A percentile compares a stretch with the other conserved stretches of the same genome.
These are phyloP conservation scores for Hipparchia sbordonii DNA, from an alignment of 2,888 invertebrate genomes.

Conservation along the genomic window DNA sequence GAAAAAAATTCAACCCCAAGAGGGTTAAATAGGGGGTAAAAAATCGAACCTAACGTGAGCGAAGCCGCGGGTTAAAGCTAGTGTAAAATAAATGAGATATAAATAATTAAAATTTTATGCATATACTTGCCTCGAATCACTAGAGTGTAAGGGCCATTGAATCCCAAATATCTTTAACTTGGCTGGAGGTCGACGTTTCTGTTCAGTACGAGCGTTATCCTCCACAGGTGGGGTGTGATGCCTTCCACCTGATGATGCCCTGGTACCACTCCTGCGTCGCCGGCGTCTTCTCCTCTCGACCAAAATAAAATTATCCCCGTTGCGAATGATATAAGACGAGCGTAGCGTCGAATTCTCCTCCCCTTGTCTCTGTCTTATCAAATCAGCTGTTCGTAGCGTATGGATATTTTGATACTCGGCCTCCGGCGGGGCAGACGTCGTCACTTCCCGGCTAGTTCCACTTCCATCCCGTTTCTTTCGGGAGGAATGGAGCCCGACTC, in stretches of 20 bases:
- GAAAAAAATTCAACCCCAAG: no score
- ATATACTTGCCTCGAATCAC: constrained; percentile 70
- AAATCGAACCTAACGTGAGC: no score
- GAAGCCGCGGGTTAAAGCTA: no score
- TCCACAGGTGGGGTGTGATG: constrained; percentile 77
- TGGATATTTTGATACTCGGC: constrained; percentile 80
- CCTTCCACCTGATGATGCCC: constrained; percentile 73
- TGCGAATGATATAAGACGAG: constrained; percentile 77
- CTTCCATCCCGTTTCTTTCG: constrained; percentile 83
- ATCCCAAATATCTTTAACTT: constrained; percentile 78
- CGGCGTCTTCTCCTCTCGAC: constrained; percentile 75
- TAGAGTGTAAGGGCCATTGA: constrained; percentile 80
- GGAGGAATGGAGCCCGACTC: constrained; percentile 83
- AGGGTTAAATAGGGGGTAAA: no score
- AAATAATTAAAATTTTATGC: background rate
- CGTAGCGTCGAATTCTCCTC: constrained; percentile 79
- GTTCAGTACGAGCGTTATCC: constrained; percentile 69
- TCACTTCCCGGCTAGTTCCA: constrained; percentile 75
- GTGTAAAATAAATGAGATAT: background rate
- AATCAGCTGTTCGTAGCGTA: constrained; percentile 78
- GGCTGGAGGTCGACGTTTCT: constrained; percentile 76
- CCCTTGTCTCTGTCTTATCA: constrained; percentile 77
- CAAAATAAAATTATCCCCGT: constrained; percentile 79
- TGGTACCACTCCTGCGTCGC: constrained; percentile 74
- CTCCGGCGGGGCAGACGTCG: constrained; percentile 66